These are phyloP conservation scores for Ephialtes manifestator DNA, from an alignment of 2,888 invertebrate genomes.

Conservation along the genomic window DNA sequence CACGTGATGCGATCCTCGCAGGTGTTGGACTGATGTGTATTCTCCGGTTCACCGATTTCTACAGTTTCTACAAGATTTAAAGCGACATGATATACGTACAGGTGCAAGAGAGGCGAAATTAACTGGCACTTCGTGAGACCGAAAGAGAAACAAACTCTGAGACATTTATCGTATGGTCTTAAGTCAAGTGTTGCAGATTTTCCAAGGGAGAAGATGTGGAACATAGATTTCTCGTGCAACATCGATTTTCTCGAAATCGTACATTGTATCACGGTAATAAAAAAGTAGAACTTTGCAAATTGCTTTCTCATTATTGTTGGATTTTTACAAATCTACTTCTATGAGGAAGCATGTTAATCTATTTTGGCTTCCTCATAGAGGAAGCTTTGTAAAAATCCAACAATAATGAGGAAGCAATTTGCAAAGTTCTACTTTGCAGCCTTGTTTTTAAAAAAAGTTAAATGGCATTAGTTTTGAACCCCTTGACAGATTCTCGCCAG, in stretches of 20 bases:
- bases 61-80: neutral
- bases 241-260: neutral
- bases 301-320: too few relatives aligned
- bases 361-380: too few relatives aligned
- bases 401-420: too few relatives aligned
- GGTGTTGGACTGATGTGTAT: neutral
- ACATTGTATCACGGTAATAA: too few relatives aligned
- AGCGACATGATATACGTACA: neutral
- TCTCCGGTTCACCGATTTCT: neutral
- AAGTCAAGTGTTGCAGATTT: neutral
- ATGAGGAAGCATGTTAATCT: too few relatives aligned
- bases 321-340: too few relatives aligned
- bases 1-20: constrained; percentile 1
- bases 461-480: too few relatives aligned
- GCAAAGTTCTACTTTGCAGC: too few relatives aligned
- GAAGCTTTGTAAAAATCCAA: too few relatives aligned
- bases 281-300: too few relatives aligned
- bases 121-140: neutral
- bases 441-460: too few relatives aligned
- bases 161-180: neutral
- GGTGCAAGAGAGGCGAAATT: neutral
- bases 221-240: constrained; percentile 19
- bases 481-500: too few relatives aligned
- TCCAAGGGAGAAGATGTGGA: neutral
- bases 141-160: neutral